These are phyloP conservation scores for Tachysurus vachellii DNA, from an alignment of 2,113 vertebrate genomes.

Conservation along the genomic window DNA sequence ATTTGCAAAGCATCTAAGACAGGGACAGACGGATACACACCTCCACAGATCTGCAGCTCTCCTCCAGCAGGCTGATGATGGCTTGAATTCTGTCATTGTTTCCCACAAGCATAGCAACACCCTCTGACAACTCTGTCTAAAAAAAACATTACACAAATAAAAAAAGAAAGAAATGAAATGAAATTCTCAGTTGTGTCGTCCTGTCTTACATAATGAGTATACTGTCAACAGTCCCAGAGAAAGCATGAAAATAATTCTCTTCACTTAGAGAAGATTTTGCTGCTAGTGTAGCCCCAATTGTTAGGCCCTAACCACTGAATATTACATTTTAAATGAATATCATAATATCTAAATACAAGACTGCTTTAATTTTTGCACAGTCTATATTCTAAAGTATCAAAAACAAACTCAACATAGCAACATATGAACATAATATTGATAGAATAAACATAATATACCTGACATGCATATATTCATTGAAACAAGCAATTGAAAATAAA, in stretches of 20 bases:
- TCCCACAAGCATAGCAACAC: conserved; percentile 87
- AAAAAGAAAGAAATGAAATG: not conserved
- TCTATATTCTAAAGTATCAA: too few relatives aligned
- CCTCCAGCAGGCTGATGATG: conserved; percentile 87
- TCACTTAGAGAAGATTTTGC: not conserved
- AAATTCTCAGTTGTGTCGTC: not conserved
- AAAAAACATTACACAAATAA: conserved; percentile 29
- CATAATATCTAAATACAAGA: too few relatives aligned
- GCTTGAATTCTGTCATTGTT: conserved; percentile 90
- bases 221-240: not conserved
- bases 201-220: not conserved
- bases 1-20: not conserved
- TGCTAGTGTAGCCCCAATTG: not conserved
- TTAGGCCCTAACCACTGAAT: too few relatives aligned
- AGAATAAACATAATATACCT: too few relatives aligned
- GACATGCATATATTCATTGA: too few relatives aligned
- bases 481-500: too few relatives aligned
- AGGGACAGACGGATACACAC: conserved; percentile 41
- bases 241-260: not conserved
- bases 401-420: too few relatives aligned
- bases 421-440: too few relatives aligned
- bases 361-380: too few relatives aligned
- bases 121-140: conserved; percentile 87
- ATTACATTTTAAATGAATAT: too few relatives aligned
- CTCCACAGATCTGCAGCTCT: conserved; percentile 84